Evolutionary conservation across 2,797 vertebrate species (phyloP).

Genomic region (Nannoperca obscura): DNA sequence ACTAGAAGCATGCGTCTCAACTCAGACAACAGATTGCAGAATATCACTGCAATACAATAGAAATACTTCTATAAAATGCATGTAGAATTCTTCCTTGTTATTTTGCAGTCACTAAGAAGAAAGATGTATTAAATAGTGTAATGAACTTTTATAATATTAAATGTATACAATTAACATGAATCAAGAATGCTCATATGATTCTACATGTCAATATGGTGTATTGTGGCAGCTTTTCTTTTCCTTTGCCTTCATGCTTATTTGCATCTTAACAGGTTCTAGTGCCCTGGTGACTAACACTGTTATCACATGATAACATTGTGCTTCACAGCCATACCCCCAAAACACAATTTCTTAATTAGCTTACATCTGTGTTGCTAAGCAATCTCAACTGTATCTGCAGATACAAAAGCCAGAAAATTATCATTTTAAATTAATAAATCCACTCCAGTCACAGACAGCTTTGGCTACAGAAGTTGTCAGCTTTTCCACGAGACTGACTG

Average conservation of each 20-base stretch:
- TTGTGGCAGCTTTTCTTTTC: constrained; percentile 18
- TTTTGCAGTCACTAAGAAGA: constrained; percentile 1
- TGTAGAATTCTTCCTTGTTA: background rate
- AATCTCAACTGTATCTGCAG: constrained; percentile 49
- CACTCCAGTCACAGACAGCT: constrained; percentile 12
- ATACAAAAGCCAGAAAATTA: constrained; percentile 42
- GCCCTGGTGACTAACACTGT: constrained; percentile 56
- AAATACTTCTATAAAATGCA: background rate
- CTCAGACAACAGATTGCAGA: constrained; percentile 36
- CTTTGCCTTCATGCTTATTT: constrained; percentile 48
- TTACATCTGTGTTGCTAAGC: constrained; percentile 62
- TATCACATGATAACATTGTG: constrained; percentile 58
- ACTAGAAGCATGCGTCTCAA: constrained; percentile 7
- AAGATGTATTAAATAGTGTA: constrained; percentile 2
- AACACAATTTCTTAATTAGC: constrained; percentile 62
- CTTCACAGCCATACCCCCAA: constrained; percentile 55
- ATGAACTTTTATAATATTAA: background rate
- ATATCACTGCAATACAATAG: background rate
- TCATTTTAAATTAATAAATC: constrained; percentile 43
- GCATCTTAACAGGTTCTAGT: constrained; percentile 53
- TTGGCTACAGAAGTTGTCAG: constrained; percentile 7
- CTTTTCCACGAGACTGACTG: constrained; percentile 18
- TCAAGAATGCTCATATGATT: constrained; percentile 7
- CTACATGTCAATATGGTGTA: constrained; percentile 10
- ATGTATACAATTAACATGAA: constrained; percentile 1